These are phyloP conservation scores for Apus apus DNA, from an alignment of 2,113 vertebrate genomes.

Conservation along the genomic window DNA sequence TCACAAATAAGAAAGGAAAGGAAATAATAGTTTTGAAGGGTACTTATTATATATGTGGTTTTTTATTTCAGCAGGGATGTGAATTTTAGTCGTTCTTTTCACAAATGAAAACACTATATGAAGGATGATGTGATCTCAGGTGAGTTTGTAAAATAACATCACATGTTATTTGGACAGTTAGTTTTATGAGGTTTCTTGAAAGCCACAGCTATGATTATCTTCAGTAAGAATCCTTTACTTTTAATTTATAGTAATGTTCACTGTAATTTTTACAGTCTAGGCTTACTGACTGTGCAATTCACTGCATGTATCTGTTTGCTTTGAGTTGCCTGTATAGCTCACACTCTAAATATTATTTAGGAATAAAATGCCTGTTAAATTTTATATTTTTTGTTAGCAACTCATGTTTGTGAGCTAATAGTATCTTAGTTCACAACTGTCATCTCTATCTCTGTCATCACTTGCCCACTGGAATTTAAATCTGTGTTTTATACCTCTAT, in stretches of 20 bases:
- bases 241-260: neutral
- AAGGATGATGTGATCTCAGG: neutral
- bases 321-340: neutral
- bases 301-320: neutral
- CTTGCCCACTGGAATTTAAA: neutral
- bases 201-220: neutral
- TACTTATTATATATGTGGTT: neutral
- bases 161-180: neutral
- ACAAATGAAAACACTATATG: neutral
- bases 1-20: neutral
- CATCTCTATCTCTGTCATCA: neutral
- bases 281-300: neutral
- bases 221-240: neutral
- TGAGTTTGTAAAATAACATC: neutral
- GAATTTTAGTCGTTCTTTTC: neutral
- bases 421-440: neutral
- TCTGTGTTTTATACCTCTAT: neutral
- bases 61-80: neutral
- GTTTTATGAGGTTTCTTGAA: conserved; percentile 3
- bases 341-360: neutral
- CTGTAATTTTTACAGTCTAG: neutral
- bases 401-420: neutral
- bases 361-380: neutral
- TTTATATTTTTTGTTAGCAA: neutral
- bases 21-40: neutral